A percentile compares a stretch with the other conserved stretches of the same genome.
phyloP scores from a whole-genome alignment of 1,140 invertebrate species.

The Goniozus legneri region DNA sequence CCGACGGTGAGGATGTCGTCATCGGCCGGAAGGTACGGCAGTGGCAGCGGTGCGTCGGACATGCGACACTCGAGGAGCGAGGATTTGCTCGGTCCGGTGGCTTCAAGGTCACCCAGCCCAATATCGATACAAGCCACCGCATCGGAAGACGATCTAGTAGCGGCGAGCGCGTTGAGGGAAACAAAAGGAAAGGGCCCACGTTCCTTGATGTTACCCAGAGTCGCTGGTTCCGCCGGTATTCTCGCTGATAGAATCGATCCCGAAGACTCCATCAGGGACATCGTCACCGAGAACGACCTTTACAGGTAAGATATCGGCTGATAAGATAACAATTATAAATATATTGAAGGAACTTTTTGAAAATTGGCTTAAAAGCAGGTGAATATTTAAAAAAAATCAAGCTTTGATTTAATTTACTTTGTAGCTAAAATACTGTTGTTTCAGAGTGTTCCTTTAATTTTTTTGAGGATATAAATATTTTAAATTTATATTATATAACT shows the following conservation, averaged over 20 bases:
- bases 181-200: conserved; percentile 6
- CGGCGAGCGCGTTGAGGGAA: conserved; percentile 44
- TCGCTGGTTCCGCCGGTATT: conserved; percentile 18
- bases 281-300: conserved; percentile 64
- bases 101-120: conserved; percentile 35
- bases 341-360: not conserved
- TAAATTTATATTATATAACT: no score
- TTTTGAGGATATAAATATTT: not conserved
- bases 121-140: conserved; percentile 26
- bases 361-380: not conserved
- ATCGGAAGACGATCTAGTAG: conserved; percentile 50
- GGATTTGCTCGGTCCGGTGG: conserved; percentile 33
- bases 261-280: conserved; percentile 63
- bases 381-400: not conserved
- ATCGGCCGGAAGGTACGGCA: conserved; percentile 30
- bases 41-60: conserved; percentile 35
- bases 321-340: conserved; percentile 8
- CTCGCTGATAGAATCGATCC: conserved; percentile 57
- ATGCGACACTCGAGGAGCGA: conserved; percentile 49
- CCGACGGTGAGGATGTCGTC: conserved; percentile 5
- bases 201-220: conserved; percentile 20
- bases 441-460: not conserved
- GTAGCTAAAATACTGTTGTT: not conserved
- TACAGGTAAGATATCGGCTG: no score
- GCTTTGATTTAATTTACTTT: conserved; percentile 1